Evolutionary conservation across 2,797 vertebrate genomes (phyloP).

Genomic region (Cetoscarus ocellatus): DNA sequence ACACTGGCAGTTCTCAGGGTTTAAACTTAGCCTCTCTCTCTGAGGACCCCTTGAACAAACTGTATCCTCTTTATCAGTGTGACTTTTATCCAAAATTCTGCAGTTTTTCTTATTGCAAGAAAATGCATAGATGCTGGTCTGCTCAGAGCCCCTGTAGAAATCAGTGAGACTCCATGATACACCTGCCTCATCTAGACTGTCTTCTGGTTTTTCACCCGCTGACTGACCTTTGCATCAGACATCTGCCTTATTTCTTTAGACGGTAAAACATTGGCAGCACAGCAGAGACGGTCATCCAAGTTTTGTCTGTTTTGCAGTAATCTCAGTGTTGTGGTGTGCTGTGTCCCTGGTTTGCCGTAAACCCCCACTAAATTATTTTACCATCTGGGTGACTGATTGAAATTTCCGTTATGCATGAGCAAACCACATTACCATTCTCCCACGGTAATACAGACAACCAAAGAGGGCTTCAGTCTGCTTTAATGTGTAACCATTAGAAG

Average conservation of each 20-base stretch:
- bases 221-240: background rate
- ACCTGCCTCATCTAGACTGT: background rate
- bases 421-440: conserved; percentile 53
- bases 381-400: conserved; percentile 67
- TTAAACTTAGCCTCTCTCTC: too few species aligned
- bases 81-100: too few species aligned
- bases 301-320: background rate
- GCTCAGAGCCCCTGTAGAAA: background rate
- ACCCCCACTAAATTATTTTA: conserved; percentile 60
- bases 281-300: conserved; percentile 5
- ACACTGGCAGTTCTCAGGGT: too few species aligned
- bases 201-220: background rate
- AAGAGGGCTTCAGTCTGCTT: conserved; percentile 34
- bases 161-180: background rate
- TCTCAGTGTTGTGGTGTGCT: conserved; percentile 21
- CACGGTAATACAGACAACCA: conserved; percentile 39
- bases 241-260: background rate
- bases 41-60: too few species aligned
- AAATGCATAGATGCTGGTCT: too few species aligned
- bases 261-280: conserved; percentile 7
- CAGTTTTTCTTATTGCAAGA: too few species aligned
- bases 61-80: too few species aligned
- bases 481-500: conserved; percentile 50
- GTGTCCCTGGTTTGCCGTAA: conserved; percentile 60
- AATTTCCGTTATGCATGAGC: conserved; percentile 42